Base-by-base conservation (phyloP, 2,113 vertebrate genomes). In the Cacatua alba region DNA sequence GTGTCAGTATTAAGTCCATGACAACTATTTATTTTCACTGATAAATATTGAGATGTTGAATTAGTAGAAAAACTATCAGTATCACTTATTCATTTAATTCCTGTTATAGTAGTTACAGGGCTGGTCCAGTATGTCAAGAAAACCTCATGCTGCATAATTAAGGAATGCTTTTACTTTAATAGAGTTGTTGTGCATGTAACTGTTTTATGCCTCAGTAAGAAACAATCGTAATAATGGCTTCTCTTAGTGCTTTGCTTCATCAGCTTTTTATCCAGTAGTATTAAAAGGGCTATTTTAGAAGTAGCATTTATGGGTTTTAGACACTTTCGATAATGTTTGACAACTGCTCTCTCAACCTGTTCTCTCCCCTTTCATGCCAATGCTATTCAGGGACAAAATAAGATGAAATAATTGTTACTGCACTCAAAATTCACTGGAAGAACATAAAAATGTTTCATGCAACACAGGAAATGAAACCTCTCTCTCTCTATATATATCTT, bases 161-260 rank as follows among this genome's bases (percentile, higher is more conserved):
- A 91, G 60, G 44, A 88, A 18, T 85, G 70, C 55, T 62, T 80
- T 35, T 84, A 75, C 60, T 92, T 95, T 75, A 88, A 80, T 78
- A 89, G 94, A 95, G 86, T 82, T 90, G 92, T 88, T 95, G 57
- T 89, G 88, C 79, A 53, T 93, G 89, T 65, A 79, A 69, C n/a
- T 69, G 81, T 97, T 95, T 96, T 97, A 95, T 82, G 77, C 82
- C 75, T 88, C 79, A 65, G 70, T 95, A 92, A 92, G 92, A 95
- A 96, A 86, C 44, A 95, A 90, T 84, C 63, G 39, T 65, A 71
- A 92, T 90, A 82, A 69, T 84, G 81, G 68, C 41, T 87, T 78
- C 49, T 60, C 31, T 74, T 48, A 53, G n/a, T 31, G 68, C 29
- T 71, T 70, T 69, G 33, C 14, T 26, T 71, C 15, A 31, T 60